Evolutionary conservation across 2,888 invertebrate species (phyloP).

Genomic region (Phaedon cochleariae): DNA sequence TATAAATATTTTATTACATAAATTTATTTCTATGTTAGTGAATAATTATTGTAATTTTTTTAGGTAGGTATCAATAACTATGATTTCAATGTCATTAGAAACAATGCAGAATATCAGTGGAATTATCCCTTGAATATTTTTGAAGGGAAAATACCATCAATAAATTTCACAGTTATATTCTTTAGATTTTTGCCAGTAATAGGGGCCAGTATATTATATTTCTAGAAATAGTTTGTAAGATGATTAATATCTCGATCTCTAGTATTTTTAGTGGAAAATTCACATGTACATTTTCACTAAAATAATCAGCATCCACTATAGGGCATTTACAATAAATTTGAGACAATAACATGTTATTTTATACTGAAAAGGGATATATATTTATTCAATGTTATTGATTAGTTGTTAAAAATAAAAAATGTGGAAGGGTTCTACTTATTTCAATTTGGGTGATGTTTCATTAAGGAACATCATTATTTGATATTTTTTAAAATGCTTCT

Average conservation of each 20-base stretch:
- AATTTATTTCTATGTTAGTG: background rate
- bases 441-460: no score
- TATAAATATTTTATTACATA: slow-evolving; percentile 23
- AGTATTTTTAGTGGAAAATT: slow-evolving; percentile 28
- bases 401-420: slow-evolving; percentile 50
- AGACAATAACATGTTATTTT: slow-evolving; percentile 43
- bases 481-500: no score
- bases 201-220: slow-evolving; percentile 53
- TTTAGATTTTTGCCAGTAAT: slow-evolving; percentile 52
- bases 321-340: slow-evolving; percentile 37
- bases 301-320: slow-evolving; percentile 29
- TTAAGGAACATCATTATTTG: no score
- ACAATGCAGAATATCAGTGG: background rate
- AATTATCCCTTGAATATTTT: background rate
- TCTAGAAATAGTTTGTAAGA: slow-evolving; percentile 31
- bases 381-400: slow-evolving; percentile 51
- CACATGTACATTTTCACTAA: slow-evolving; percentile 32
- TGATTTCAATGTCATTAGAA: background rate
- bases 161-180: slow-evolving; percentile 23
- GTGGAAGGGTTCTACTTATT: slow-evolving; percentile 42
- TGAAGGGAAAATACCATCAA: no score
- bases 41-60: background rate
- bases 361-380: slow-evolving; percentile 43
- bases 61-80: background rate
- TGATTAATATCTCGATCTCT: slow-evolving; percentile 37